Base-by-base conservation (phyloP, 2,797 vertebrate genomes). In the Psittacula echo region DNA sequence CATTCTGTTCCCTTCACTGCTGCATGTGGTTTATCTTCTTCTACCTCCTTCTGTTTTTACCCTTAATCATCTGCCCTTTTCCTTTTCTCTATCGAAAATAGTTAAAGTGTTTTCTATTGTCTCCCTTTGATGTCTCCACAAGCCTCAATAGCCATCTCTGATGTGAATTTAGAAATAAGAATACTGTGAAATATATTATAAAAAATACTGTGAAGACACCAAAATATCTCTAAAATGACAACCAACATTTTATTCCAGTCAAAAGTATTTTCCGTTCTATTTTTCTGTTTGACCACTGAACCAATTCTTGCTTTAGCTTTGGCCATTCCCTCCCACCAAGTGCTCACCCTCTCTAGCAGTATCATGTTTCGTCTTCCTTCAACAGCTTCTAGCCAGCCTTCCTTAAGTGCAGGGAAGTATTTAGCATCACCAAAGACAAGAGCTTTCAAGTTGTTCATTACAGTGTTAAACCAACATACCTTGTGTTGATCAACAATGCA, bases 81-180 rank as follows among this genome's bases (percentile, higher is more conserved):
- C 11, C 20, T 61, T 92, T 92, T 68, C 51, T 58, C 42, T 73
- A 47, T 51, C 12, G 83, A 70, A 93, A 82, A 18, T 58, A 37
- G 11, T 53, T 60, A 56, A 47, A 51, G 5, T 39, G 10, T 74
- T 83, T 83, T 77, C 76, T 92, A 32, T 37, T 47, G 4, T 60
- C 18, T 95, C 39, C 45, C 41, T 89, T 87, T 71, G 74, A 84
- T 80, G 23, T 7, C 39, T 91, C 39, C 22, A 54, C 23, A 72
- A 73, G 48, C 53, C 26, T 78, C 85, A 85, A 60, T 47, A 93
- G 72, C 21, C 14, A 53, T 34, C n/a, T 81, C 58, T 93, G 60
- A 76, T 44, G 23, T 16, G 34, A 89, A 85, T 67, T 89, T 56
- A 89, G 66, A 90, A 94, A 83, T 64, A 88, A 93, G 85, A 81